Percentiles rank a stretch among this genome's conserved stretches.
These are phyloP conservation scores for Spea bombifrons DNA, from an alignment of 2,113 vertebrate species.

Conservation along the genomic window DNA sequence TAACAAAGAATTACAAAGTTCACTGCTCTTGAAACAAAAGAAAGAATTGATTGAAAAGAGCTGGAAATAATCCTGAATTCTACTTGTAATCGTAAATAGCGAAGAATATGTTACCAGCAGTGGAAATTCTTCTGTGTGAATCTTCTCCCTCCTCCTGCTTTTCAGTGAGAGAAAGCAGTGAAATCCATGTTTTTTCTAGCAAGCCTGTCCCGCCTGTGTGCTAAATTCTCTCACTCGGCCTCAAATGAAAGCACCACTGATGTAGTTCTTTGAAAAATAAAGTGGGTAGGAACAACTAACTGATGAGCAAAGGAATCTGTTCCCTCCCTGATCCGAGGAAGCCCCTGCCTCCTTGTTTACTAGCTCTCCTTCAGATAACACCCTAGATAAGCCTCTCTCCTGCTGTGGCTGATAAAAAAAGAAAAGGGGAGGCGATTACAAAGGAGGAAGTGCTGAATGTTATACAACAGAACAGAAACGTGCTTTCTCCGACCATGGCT, in stretches of 20 bases:
- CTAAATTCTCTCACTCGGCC: conserved; percentile 9
- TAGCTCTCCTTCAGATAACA: conserved; percentile 24
- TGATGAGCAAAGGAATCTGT: conserved; percentile 9
- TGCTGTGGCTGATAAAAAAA: neutral
- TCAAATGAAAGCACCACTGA: conserved; percentile 5
- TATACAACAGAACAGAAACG: conserved; percentile 1
- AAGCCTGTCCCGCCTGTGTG: neutral
- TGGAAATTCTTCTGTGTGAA: neutral
- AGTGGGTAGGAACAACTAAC: neutral
- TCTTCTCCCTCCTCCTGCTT: neutral
- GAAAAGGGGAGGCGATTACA: neutral
- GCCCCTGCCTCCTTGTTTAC: conserved; percentile 36
- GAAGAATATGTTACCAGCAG: neutral
- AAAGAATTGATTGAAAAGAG: neutral
- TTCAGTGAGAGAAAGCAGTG: neutral
- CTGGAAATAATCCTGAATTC: neutral
- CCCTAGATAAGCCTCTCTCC: conserved; percentile 5
- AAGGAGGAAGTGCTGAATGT: neutral
- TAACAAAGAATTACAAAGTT: neutral
- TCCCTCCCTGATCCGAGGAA: neutral
- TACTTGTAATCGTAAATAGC: neutral
- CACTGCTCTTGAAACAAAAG: neutral
- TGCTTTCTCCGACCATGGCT: neutral
- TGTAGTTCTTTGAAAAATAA: conserved; percentile 9
- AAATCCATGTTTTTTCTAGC: conserved; percentile 16